These are phyloP conservation scores for Anoplopoma fimbria DNA, from an alignment of 2,113 vertebrate species.

Conservation along the genomic window DNA sequence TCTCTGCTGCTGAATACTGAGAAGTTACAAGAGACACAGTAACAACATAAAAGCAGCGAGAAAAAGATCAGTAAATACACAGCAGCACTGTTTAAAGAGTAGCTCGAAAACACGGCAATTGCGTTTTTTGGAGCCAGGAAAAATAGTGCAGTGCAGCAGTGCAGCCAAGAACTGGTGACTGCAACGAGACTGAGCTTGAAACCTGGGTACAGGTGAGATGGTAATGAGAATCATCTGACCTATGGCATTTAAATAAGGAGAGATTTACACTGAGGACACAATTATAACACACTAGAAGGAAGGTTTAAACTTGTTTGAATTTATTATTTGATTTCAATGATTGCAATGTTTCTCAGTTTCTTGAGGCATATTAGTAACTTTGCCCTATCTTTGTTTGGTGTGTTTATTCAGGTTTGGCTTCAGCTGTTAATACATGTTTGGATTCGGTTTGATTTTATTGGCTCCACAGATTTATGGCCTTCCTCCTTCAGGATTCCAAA, in stretches of 20 bases:
- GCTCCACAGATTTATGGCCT: slow-evolving; percentile 14
- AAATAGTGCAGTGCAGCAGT: slow-evolving; percentile 48
- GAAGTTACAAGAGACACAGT: slow-evolving; percentile 77
- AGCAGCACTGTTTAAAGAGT: slow-evolving; percentile 71
- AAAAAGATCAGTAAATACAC: slow-evolving; percentile 79
- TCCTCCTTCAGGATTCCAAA: slow-evolving; percentile 20
- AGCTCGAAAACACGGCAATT: slow-evolving; percentile 57
- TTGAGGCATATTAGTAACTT: background rate
- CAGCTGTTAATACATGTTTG: slow-evolving; percentile 42
- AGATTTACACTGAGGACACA: background rate
- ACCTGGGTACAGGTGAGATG: slow-evolving; percentile 10
- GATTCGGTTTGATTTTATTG: slow-evolving; percentile 14
- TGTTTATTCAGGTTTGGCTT: slow-evolving; percentile 46
- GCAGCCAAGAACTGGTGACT: slow-evolving; percentile 31
- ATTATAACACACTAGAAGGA: background rate
- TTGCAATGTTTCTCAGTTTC: background rate
- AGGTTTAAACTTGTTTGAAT: background rate
- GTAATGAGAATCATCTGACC: slow-evolving; percentile 9
- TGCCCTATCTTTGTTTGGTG: slow-evolving; percentile 15
- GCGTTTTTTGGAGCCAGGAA: slow-evolving; percentile 60
- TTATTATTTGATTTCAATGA: background rate
- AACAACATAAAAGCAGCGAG: slow-evolving; percentile 74
- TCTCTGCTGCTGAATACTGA: slow-evolving; percentile 71
- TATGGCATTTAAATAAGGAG: slow-evolving; percentile 15
- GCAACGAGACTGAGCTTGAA: slow-evolving; percentile 7